These are phyloP conservation scores for Physeter macrocephalus DNA, from an alignment of 2,113 vertebrate species.

Conservation along the genomic window DNA sequence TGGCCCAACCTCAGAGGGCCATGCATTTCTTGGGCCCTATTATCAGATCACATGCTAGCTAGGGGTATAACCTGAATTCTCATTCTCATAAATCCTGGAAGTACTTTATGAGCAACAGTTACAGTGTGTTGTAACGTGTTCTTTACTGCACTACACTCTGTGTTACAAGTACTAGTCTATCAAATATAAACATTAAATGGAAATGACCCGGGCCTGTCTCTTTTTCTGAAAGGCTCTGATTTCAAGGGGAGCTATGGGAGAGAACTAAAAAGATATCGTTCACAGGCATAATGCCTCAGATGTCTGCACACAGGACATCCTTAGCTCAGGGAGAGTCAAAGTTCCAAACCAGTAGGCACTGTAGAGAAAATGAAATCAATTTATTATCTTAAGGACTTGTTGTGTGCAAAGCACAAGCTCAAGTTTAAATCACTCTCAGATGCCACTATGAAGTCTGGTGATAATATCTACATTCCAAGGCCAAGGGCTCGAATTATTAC, in stretches of 20 bases:
- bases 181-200: background rate
- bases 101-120: background rate
- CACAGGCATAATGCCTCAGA: background rate
- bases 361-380: background rate
- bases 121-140: background rate
- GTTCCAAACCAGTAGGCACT: background rate
- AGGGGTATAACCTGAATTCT: background rate
- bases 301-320: background rate
- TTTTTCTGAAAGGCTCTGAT: background rate
- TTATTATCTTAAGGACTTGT: background rate
- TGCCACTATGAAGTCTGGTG: background rate
- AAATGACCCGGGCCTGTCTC: background rate
- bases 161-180: background rate
- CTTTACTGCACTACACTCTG: background rate
- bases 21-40: background rate
- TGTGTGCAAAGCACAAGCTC: background rate
- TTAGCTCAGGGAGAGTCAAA: background rate
- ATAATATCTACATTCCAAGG: background rate
- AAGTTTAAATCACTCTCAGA: background rate
- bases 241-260: background rate
- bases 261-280: background rate
- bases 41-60: background rate
- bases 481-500: background rate
- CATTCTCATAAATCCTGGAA: background rate
- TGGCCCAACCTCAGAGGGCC: background rate